These are phyloP conservation scores for Agapornis canus DNA, from an alignment of 2,797 vertebrate genomes.

Conservation along the genomic window DNA sequence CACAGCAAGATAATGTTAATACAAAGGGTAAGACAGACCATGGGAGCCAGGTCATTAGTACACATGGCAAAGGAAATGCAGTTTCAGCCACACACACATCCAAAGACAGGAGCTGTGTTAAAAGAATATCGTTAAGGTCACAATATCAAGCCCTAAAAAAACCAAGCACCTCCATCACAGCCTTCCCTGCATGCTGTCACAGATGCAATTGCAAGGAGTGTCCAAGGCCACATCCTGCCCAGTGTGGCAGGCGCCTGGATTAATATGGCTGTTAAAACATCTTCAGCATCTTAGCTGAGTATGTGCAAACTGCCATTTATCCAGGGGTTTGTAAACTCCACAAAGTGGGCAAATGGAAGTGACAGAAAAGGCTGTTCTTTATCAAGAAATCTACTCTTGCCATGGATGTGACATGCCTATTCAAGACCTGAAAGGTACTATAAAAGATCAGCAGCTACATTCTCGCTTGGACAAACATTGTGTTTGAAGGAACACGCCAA, in stretches of 20 bases:
- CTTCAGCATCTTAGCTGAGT: background rate
- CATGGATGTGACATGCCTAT: accelerated
- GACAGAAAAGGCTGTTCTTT: background rate
- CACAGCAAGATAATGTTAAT: background rate
- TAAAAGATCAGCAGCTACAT: background rate
- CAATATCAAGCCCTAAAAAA: background rate
- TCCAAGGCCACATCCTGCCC: background rate
- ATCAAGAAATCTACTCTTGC: background rate
- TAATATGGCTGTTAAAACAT: background rate
- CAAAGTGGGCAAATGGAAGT: background rate
- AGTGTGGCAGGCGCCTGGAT: background rate
- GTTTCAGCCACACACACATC: background rate
- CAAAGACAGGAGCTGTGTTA: background rate
- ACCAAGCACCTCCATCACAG: background rate
- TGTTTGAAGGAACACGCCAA: background rate
- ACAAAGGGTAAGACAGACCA: background rate
- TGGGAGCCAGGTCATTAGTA: background rate
- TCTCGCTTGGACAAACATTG: background rate
- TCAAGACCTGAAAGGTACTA: background rate
- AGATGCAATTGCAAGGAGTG: background rate
- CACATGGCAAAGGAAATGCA: background rate
- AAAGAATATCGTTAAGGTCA: background rate
- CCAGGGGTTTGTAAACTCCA: background rate
- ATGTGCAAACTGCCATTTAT: background rate
- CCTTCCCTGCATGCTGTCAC: background rate